Conservation (phyloP, 1,140 invertebrate species). For the Phortica variegata region DNA sequence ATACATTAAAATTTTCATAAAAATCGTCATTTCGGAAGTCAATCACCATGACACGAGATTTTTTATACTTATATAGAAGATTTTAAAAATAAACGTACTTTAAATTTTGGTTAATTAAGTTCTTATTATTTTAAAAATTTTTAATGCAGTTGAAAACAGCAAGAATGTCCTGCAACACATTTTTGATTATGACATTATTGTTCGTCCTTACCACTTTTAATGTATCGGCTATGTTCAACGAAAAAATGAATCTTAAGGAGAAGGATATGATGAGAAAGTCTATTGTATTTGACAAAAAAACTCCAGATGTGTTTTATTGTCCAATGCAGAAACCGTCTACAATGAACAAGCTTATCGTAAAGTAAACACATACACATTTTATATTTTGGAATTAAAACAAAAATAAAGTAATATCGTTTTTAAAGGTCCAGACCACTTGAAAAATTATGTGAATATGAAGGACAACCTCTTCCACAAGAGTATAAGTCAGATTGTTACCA, state of each 20-base stretch:
- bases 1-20: no score
- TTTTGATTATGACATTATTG: no score
- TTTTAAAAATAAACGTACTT: no score
- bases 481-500: constrained; percentile 82
- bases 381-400: neutral
- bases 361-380: constrained; percentile 45
- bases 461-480: constrained; percentile 68
- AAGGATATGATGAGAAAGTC: constrained; percentile 78
- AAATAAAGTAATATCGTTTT: constrained; percentile 2
- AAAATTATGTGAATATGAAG: constrained; percentile 76
- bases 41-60: no score
- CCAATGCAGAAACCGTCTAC: constrained; percentile 75
- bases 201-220: no score
- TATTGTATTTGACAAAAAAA: constrained; percentile 81
- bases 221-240: constrained; percentile 18
- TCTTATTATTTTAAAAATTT: no score
- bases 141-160: no score
- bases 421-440: constrained; percentile 67
- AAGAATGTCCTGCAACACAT: no score
- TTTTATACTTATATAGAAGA: no score
- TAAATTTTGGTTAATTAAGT: no score
- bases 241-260: constrained; percentile 49
- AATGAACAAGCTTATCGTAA: constrained; percentile 68
- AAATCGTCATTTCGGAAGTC: no score
- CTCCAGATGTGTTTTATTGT: constrained; percentile 81